Conservation (phyloP, 64 coral and sea anemone species). For the Anthopleura sola region DNA sequence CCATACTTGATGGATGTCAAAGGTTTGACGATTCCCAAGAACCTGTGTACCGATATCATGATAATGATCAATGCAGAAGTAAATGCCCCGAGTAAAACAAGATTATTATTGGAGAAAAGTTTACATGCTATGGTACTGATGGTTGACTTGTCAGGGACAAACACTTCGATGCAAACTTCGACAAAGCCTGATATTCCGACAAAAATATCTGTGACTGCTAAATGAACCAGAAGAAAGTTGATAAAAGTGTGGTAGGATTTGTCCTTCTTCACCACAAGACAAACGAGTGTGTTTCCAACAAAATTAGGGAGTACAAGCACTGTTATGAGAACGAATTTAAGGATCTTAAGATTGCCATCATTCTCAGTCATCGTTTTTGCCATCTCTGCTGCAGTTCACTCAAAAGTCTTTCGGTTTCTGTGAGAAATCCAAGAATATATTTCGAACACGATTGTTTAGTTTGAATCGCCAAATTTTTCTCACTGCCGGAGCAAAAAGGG, state of each 20-base stretch:
- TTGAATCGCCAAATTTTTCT: too few species aligned
- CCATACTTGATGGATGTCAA: neutral
- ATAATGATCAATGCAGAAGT: neutral
- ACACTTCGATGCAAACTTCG: neutral
- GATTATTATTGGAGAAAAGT: neutral
- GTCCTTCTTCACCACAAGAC: neutral
- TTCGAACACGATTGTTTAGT: too few species aligned
- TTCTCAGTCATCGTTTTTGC: neutral
- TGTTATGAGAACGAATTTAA: neutral
- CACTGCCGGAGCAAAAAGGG: too few species aligned
- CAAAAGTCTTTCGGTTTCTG: too few species aligned
- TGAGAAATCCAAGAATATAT: too few species aligned
- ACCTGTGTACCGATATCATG: neutral
- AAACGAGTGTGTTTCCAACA: slow-evolving; percentile 6
- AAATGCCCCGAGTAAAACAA: neutral
- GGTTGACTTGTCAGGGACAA: neutral
- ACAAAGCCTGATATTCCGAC: neutral
- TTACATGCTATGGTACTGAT: neutral
- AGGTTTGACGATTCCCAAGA: neutral
- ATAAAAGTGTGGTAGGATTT: neutral
- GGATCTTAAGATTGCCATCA: neutral
- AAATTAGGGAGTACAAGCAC: neutral
- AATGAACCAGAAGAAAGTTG: slow-evolving; percentile 13
- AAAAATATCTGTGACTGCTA: neutral
- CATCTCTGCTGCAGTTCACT: too few species aligned